Evolutionary conservation across 2,113 vertebrate genomes (phyloP), one percentile per base, ranked within the genome.

Genomic region (Callaeas wilsoni): DNA sequence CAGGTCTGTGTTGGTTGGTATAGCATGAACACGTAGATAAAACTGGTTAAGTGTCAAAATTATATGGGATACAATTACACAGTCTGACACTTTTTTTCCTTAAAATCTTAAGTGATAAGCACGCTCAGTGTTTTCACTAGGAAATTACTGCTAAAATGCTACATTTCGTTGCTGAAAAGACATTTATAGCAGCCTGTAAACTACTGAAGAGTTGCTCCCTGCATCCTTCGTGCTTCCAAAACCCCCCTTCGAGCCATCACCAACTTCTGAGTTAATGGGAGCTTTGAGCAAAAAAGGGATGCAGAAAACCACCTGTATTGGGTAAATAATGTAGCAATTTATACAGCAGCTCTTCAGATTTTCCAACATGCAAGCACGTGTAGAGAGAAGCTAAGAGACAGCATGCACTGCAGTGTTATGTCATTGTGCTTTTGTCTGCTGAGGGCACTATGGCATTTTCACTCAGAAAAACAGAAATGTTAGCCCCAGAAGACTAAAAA

Each of bases 61-160:
- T 79, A 84, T 56, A 92, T 65, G 57, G 89, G 82, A 94, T 75
- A 88, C 46, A 93, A 60, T 91, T 94, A 94, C 53, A 95, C 25
- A 59, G 65, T 84, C 65, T 95, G 94, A 96, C 83, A 92, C 53
- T 92, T 73, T 47, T 50, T 30, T 20, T 19, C n/a, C n/a, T 96
- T 83, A 89, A 91, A 90, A 95, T 91, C 77, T 84, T 64, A 92
- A 89, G 65, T 83, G 85, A 89, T 93, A 96, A 94, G 92, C 96
- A 96, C 90, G 30, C 95, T 94, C 92, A 95, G 92, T 96, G 86
- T 97, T 97, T 97, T 92, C 91, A 94, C 95, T 94, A 93, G 91
- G 84, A 92, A 93, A 57, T 75, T 78, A 93, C 94, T 95, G 94
- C 90, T 96, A 83, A 96, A 95, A 95, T 83, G 89, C 96, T 97